Evolutionary conservation across 2,888 invertebrate species (phyloP), one percentile per base, ranked within the genome.

Genomic region (Ormyrus thymus): DNA sequence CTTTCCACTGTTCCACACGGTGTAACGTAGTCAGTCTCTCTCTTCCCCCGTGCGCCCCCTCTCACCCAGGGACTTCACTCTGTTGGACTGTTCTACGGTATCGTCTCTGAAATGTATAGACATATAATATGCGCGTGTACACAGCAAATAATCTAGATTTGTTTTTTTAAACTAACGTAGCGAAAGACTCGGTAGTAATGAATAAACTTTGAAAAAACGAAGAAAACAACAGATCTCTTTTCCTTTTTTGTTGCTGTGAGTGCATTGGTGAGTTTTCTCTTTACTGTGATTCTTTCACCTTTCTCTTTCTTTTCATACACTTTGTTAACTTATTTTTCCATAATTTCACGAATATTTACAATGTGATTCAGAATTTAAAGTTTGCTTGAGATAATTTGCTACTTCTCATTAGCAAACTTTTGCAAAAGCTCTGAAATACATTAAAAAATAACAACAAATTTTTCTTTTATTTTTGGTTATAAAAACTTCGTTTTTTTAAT

Each of bases 1-100:
- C 29, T 29, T 29, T 29, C 29, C 29, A 29, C 61, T 59, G n/a
- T 61, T 29, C 73, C 51, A 64, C 73, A 72, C 72, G 53, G 50
- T 48, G 5, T 15, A 50, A 29, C 48, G 48, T 29, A 43, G 15
- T 46, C 29, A 43, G 43, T 7, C 53, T 10, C 61, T 29, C 13
- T 46, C 29, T 29, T 29, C 65, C 62, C 53, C 76, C 82, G 68
- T 51, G 55, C 29, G 46, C 65, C 55, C 43, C 62, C 59, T 61
- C 66, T 72, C 53, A 9, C 64, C 29, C 78, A 76, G 66, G 58
- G 53, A 62, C 66, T 79, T 76, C 65, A 76, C 64, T 29, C 69
- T 76, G 56, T 70, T 45, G 69, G 58, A 72, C 78, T 71, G 53
- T 69, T 79, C 56, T 70, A 71, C 64, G 76, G 59, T 10, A 71